phyloP scores from a whole-genome alignment of 2,113 vertebrate species.

The Siniperca chuatsi region DNA sequence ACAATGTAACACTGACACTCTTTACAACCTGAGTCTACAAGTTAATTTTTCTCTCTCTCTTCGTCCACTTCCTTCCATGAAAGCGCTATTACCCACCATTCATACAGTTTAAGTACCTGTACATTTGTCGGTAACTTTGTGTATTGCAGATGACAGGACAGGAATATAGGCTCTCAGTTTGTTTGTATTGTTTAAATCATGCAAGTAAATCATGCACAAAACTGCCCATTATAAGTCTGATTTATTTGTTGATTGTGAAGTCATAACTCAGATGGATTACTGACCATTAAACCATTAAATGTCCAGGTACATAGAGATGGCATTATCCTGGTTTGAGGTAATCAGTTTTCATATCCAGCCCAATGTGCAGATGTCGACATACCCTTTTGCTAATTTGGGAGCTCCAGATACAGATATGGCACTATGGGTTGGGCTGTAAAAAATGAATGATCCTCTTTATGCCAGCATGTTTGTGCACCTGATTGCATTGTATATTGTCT shows the following conservation, averaged over 20 bases:
- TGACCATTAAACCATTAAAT: slow-evolving; percentile 4
- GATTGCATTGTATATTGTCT: slow-evolving; percentile 25
- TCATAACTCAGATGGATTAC: slow-evolving; percentile 18
- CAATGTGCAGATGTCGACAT: background rate
- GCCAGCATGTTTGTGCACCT: slow-evolving; percentile 17
- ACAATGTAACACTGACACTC: slow-evolving; percentile 42
- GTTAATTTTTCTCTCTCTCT: background rate
- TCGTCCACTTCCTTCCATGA: background rate
- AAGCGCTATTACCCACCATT: slow-evolving; percentile 36
- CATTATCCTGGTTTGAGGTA: background rate
- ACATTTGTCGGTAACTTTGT: slow-evolving; percentile 9
- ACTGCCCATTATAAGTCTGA: background rate
- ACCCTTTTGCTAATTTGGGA: background rate
- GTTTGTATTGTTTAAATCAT: background rate
- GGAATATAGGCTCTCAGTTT: background rate
- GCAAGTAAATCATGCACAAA: slow-evolving; percentile 14
- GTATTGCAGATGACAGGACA: slow-evolving; percentile 10
- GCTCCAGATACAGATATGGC: background rate
- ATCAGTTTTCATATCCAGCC: background rate
- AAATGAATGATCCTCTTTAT: slow-evolving; percentile 13
- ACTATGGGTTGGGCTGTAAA: slow-evolving; percentile 1
- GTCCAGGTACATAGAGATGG: background rate
- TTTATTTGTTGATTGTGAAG: slow-evolving; percentile 4
- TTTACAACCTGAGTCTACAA: slow-evolving; percentile 6
- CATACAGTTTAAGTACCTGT: slow-evolving; percentile 18